phyloP scores from a whole-genome alignment of 1,140 invertebrate species.

The Hycleus phaleratus region DNA sequence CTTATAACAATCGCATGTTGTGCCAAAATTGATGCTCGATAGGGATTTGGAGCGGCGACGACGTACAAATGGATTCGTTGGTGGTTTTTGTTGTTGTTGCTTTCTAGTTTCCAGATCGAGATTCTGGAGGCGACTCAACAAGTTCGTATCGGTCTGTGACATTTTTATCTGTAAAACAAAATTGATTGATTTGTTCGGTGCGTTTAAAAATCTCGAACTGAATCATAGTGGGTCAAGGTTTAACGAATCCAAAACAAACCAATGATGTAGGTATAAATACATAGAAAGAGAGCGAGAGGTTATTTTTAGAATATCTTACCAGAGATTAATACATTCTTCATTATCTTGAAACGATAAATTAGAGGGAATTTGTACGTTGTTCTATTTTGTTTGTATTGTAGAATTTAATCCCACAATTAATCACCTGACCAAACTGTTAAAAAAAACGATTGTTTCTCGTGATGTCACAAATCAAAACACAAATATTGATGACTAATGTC shows the following conservation, averaged over 20 bases:
- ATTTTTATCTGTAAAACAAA: conserved; percentile 25
- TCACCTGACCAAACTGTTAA: too few species aligned
- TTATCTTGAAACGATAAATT: neutral
- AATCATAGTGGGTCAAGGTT: conserved; percentile 22
- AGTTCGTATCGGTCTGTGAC: conserved; percentile 31
- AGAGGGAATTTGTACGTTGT: neutral
- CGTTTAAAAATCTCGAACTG: neutral
- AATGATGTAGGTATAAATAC: too few species aligned
- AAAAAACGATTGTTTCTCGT: too few species aligned
- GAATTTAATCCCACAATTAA: too few species aligned
- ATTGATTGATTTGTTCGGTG: neutral
- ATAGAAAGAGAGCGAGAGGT: too few species aligned
- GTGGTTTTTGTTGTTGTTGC: conserved; percentile 2
- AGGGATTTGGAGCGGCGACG: conserved; percentile 35
- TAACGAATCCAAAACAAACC: conserved; percentile 17
- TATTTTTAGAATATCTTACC: neutral
- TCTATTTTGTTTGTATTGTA: too few species aligned
- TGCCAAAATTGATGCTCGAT: conserved; percentile 32
- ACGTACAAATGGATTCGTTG: conserved; percentile 32
- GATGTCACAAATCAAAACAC: neutral
- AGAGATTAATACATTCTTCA: neutral
- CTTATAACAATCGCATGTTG: conserved; percentile 31
- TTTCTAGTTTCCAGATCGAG: conserved; percentile 32
- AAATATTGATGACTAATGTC: neutral
- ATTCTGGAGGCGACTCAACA: conserved; percentile 31